Conservation (phyloP, 2,797 vertebrate species). For the Acipenser oxyrinchus region DNA sequence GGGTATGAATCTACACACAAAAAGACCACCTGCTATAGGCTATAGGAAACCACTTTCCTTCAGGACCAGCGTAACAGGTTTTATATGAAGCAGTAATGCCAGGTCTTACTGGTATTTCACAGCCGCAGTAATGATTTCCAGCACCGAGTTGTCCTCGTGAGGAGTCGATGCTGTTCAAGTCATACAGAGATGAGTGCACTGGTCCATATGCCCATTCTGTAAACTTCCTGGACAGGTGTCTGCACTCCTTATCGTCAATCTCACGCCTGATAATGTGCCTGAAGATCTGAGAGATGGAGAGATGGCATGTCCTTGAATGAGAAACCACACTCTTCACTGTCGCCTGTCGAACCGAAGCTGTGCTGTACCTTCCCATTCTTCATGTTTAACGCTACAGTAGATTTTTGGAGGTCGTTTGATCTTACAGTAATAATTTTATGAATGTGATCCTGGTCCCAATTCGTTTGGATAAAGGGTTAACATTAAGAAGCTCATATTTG, state of each 20-base stretch:
- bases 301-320: not conserved
- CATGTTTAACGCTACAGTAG: too few relatives aligned
- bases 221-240: slow-evolving; percentile 89
- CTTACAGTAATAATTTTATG: too few relatives aligned
- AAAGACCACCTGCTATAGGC: too few relatives aligned
- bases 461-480: too few relatives aligned
- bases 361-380: too few relatives aligned
- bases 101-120: slow-evolving; percentile 75
- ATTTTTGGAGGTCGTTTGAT: too few relatives aligned
- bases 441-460: too few relatives aligned
- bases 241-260: slow-evolving; percentile 67
- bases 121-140: slow-evolving; percentile 85
- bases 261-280: slow-evolving; percentile 84
- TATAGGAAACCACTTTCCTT: too few relatives aligned
- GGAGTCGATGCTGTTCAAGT: slow-evolving; percentile 80
- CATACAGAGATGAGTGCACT: slow-evolving; percentile 81
- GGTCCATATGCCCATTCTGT: slow-evolving; percentile 95
- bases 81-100: not conserved
- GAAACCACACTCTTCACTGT: too few relatives aligned
- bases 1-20: not conserved
- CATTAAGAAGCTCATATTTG: too few relatives aligned
- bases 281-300: slow-evolving; percentile 64
- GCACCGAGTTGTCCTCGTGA: slow-evolving; percentile 73
- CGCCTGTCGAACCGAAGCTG: too few relatives aligned
- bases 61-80: not conserved